phyloP scores from a whole-genome alignment of 2,113 vertebrate genomes.

The Bufo gargarizans region DNA sequence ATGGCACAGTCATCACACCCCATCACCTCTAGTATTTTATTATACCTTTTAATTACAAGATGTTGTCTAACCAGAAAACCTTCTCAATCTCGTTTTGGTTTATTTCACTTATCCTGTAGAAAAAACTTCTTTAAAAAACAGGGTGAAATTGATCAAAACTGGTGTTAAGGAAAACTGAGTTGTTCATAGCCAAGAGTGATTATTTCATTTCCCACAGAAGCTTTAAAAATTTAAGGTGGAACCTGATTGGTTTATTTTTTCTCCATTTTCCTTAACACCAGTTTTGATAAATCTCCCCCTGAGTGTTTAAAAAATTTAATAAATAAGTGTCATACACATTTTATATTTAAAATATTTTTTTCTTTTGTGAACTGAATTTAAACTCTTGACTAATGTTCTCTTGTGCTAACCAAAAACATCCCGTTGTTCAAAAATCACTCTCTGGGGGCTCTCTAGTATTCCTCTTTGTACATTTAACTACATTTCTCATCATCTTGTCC shows the following conservation, averaged over 20 bases:
- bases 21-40: background rate
- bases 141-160: too few relatives aligned
- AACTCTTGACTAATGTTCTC: constrained; percentile 49
- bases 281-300: too few relatives aligned
- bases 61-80: background rate
- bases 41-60: background rate
- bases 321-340: background rate
- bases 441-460: constrained; percentile 34
- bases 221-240: too few relatives aligned
- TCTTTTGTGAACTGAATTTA: constrained; percentile 22
- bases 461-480: constrained; percentile 28
- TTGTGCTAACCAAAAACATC: constrained; percentile 30
- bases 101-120: background rate
- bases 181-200: too few relatives aligned
- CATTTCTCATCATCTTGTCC: constrained; percentile 45
- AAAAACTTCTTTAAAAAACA: background rate
- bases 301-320: background rate
- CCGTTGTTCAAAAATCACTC: background rate
- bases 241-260: too few relatives aligned
- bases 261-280: too few relatives aligned
- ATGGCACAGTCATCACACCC: background rate
- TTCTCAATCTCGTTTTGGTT: background rate
- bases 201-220: too few relatives aligned
- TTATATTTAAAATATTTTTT: background rate
- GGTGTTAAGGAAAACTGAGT: too few relatives aligned